Conservation (phyloP, 2,113 vertebrate species). For the Heterochromis multidens region DNA sequence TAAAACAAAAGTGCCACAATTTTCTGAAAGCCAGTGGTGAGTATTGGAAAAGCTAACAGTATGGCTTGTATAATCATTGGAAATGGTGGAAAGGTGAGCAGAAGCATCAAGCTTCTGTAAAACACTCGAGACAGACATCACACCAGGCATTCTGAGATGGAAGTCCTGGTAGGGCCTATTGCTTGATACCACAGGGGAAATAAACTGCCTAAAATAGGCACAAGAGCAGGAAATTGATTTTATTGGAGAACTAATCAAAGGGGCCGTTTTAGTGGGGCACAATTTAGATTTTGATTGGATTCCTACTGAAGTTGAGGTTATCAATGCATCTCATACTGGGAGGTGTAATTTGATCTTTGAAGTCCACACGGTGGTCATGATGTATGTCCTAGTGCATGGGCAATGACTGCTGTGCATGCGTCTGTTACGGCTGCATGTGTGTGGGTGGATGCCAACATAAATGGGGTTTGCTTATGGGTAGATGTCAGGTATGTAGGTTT, state of each 20-base stretch:
- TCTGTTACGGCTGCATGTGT: conserved; percentile 18
- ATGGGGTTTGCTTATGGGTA: neutral
- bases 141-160: conserved; percentile 46
- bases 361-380: conserved; percentile 69
- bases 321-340: conserved; percentile 75
- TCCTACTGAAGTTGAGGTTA: conserved; percentile 76
- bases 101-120: conserved; percentile 48
- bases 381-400: conserved; percentile 67
- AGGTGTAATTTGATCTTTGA: conserved; percentile 78
- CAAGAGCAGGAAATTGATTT: conserved; percentile 78
- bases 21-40: conserved; percentile 35
- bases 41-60: conserved; percentile 42
- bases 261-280: conserved; percentile 72
- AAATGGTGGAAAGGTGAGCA: conserved; percentile 31
- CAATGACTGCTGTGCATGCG: conserved; percentile 61
- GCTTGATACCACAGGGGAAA: conserved; percentile 78
- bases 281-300: conserved; percentile 81
- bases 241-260: conserved; percentile 81
- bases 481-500: neutral
- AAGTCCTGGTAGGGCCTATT: conserved; percentile 63
- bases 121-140: conserved; percentile 58
- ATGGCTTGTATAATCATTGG: conserved; percentile 40
- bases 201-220: conserved; percentile 78
- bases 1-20: conserved; percentile 25
- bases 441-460: neutral